Percentiles rank a stretch among this genome's conserved stretches.
Conservation (phyloP, 53 echinoderm and acorn worm species). For the Paracentrotus lividus region DNA sequence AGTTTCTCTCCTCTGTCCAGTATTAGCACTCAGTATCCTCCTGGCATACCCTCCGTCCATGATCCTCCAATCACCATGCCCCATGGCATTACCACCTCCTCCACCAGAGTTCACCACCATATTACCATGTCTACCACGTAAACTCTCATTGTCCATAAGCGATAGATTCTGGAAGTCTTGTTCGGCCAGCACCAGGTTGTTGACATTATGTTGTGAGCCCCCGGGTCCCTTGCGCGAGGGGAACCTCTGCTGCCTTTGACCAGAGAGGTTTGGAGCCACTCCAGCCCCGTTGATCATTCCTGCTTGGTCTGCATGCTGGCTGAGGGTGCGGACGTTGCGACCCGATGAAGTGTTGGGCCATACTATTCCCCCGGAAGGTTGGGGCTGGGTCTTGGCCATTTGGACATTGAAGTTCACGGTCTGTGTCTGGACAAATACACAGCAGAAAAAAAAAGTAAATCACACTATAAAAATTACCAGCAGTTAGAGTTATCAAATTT, state of each 20-base stretch:
- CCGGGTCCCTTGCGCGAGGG: slow-evolving; percentile 77
- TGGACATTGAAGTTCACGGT: slow-evolving; percentile 33
- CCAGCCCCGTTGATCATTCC: not conserved
- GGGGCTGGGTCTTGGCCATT: slow-evolving; percentile 59
- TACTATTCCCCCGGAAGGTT: slow-evolving; percentile 58
- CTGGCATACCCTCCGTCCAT: slow-evolving; percentile 76
- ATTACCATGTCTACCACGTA: slow-evolving; percentile 64
- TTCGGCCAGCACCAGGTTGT: slow-evolving; percentile 76
- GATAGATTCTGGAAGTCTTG: slow-evolving; percentile 84
- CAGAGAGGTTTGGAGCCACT: slow-evolving; percentile 4
- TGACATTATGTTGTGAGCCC: slow-evolving; percentile 63
- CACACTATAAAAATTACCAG: not conserved
- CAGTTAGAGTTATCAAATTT: too few relatives aligned
- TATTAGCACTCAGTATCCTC: slow-evolving; percentile 87
- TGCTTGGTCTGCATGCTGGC: slow-evolving; percentile 51
- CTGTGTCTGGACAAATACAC: slow-evolving; percentile 3
- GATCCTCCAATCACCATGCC: slow-evolving; percentile 82
- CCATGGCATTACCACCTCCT: slow-evolving; percentile 61
- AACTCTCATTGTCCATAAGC: slow-evolving; percentile 73
- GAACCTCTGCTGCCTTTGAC: slow-evolving; percentile 80
- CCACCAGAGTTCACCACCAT: slow-evolving; percentile 39
- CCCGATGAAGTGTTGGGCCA: slow-evolving; percentile 65
- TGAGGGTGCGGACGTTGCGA: slow-evolving; percentile 18
- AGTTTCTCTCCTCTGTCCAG: slow-evolving; percentile 76
- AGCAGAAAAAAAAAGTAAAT: not conserved